Evolutionary conservation across 1,140 invertebrate genomes (phyloP).

Genomic region (Trachelipus rathkii): DNA sequence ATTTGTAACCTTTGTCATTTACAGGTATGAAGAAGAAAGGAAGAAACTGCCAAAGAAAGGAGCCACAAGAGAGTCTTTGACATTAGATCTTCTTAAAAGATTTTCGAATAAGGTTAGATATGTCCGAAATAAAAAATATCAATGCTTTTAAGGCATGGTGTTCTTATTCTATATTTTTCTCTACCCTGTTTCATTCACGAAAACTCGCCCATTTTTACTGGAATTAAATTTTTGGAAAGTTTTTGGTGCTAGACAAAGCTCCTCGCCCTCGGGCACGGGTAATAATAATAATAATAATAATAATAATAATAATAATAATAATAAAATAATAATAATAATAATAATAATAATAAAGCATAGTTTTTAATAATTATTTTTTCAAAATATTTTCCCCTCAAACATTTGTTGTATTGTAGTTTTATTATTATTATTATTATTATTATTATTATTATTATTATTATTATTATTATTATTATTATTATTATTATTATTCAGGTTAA

Average conservation of each 20-base stretch:
- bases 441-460: background rate
- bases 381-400: too few relatives aligned
- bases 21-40: background rate
- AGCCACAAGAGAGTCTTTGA: background rate
- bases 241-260: too few relatives aligned
- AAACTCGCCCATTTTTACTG: too few relatives aligned
- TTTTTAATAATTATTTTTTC: too few relatives aligned
- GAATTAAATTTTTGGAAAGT: too few relatives aligned
- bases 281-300: too few relatives aligned
- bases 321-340: too few relatives aligned
- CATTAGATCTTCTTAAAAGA: background rate
- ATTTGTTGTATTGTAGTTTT: background rate
- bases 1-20: background rate
- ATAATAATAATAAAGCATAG: too few relatives aligned
- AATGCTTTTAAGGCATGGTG: background rate
- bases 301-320: too few relatives aligned
- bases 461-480: background rate
- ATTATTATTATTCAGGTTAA: background rate
- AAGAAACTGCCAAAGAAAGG: conserved; percentile 1
- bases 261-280: too few relatives aligned
- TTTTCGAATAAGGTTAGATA: background rate
- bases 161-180: background rate
- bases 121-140: too few relatives aligned
- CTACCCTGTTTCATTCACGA: too few relatives aligned
- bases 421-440: background rate